A percentile compares a stretch with the other conserved stretches of the same genome.
These are phyloP conservation scores for Drosophila meridionalis DNA, from an alignment of 2,888 invertebrate species.

Conservation along the genomic window DNA sequence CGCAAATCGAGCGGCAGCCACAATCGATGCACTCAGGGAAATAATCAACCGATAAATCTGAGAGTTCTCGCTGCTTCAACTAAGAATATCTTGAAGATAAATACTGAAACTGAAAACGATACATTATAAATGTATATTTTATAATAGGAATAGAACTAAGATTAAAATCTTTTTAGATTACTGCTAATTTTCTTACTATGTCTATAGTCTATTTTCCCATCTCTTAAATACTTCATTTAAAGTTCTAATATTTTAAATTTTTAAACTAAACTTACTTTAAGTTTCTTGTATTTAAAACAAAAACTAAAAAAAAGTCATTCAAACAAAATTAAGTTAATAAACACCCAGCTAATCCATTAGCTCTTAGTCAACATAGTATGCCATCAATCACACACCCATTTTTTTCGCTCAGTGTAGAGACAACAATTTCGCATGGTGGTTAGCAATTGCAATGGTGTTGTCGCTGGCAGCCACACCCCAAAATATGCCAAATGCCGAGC, in stretches of 20 bases:
- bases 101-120: no score
- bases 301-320: neutral
- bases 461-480: slow-evolving; percentile 47
- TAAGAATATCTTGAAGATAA: no score
- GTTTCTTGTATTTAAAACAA: no score
- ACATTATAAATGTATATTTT: no score
- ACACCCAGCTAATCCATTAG: neutral
- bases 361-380: neutral
- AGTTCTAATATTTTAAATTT: no score
- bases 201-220: no score
- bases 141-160: no score
- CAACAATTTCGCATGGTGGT: slow-evolving; percentile 37
- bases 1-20: slow-evolving; percentile 23
- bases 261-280: no score
- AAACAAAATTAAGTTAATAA: neutral
- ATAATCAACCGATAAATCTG: neutral
- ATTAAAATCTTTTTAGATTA: no score
- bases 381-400: neutral
- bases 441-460: slow-evolving; percentile 12
- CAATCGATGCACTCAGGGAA: slow-evolving; percentile 13
- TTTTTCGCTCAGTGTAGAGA: slow-evolving; percentile 10
- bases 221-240: no score
- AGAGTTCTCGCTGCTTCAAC: no score
- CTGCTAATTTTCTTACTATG: no score
- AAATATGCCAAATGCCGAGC: slow-evolving; percentile 31